phyloP scores from a whole-genome alignment of 2,888 invertebrate species.

The Coenonympha arcania region DNA sequence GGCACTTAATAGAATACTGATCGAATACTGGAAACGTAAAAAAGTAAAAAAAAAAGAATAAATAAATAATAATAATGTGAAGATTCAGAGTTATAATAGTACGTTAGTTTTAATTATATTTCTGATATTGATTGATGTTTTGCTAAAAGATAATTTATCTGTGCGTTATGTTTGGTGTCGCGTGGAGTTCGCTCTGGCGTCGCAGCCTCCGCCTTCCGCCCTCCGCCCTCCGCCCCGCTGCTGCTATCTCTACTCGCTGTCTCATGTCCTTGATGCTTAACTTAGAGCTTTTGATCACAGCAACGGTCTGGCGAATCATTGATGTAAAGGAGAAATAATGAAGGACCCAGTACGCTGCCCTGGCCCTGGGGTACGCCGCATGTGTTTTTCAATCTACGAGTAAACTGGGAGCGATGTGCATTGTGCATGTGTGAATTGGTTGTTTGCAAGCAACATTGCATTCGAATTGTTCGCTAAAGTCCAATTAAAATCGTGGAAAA shows the following conservation, averaged over 20 bases:
- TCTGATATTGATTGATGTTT: slow-evolving; percentile 73
- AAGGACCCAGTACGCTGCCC: too few relatives aligned
- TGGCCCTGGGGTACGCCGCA: too few relatives aligned
- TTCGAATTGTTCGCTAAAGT: too few relatives aligned
- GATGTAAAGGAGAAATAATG: too few relatives aligned
- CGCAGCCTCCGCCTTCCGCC: slow-evolving; percentile 34
- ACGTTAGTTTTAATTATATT: slow-evolving; percentile 72
- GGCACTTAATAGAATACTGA: slow-evolving; percentile 54
- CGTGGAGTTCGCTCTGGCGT: slow-evolving; percentile 38
- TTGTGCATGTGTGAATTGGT: too few relatives aligned
- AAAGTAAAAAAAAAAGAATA: slow-evolving; percentile 29
- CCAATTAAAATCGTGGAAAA: too few relatives aligned
- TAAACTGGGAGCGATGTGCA: too few relatives aligned
- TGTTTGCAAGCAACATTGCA: too few relatives aligned
- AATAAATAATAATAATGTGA: too few relatives aligned
- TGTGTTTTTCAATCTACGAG: too few relatives aligned
- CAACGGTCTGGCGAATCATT: too few relatives aligned
- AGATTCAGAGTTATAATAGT: slow-evolving; percentile 70
- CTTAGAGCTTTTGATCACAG: too few relatives aligned
- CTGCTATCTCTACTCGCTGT: slow-evolving; percentile 26
- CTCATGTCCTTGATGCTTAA: slow-evolving; percentile 30
- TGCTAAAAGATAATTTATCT: slow-evolving; percentile 71
- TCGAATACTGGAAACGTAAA: slow-evolving; percentile 52
- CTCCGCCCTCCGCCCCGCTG: slow-evolving; percentile 14
- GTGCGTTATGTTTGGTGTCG: slow-evolving; percentile 59